phyloP scores from a whole-genome alignment of 2,797 vertebrate species.

The Sitta carolinensis region DNA sequence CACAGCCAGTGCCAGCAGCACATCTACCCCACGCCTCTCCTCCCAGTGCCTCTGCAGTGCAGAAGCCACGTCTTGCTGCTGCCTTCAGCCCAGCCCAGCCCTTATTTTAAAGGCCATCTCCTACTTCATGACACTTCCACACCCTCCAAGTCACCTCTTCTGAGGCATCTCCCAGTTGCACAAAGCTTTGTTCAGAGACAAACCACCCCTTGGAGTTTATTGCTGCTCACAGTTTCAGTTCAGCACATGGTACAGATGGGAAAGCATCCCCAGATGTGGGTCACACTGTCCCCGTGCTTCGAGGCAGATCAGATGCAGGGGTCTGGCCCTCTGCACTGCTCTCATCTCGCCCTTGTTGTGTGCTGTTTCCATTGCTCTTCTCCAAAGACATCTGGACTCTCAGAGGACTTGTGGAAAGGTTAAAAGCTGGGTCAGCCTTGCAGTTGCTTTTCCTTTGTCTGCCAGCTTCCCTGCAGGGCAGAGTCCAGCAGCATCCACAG shows the following conservation, averaged over 20 bases:
- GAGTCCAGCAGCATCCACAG: background rate
- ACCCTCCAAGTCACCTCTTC: background rate
- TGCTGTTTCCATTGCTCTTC: background rate
- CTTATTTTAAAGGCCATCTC: background rate
- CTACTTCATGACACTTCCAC: background rate
- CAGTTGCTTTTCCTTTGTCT: background rate
- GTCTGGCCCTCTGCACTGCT: background rate
- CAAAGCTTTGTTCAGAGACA: background rate
- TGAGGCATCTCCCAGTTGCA: background rate
- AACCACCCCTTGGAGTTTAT: background rate
- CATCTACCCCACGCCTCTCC: background rate
- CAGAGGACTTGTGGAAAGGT: background rate
- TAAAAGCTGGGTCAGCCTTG: slow-evolving; percentile 22
- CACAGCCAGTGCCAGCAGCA: background rate
- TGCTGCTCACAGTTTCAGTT: background rate
- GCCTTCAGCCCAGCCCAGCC: background rate
- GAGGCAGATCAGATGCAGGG: background rate
- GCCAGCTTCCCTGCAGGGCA: slow-evolving; percentile 22
- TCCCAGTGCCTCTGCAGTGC: background rate
- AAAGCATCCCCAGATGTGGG: background rate
- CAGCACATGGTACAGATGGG: background rate
- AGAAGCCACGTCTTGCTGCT: background rate
- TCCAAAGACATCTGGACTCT: slow-evolving; percentile 30
- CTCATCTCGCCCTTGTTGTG: background rate
- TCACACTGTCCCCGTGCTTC: background rate